phyloP scores from a whole-genome alignment of 1,140 invertebrate species.

The Neodiprion pinetum region DNA sequence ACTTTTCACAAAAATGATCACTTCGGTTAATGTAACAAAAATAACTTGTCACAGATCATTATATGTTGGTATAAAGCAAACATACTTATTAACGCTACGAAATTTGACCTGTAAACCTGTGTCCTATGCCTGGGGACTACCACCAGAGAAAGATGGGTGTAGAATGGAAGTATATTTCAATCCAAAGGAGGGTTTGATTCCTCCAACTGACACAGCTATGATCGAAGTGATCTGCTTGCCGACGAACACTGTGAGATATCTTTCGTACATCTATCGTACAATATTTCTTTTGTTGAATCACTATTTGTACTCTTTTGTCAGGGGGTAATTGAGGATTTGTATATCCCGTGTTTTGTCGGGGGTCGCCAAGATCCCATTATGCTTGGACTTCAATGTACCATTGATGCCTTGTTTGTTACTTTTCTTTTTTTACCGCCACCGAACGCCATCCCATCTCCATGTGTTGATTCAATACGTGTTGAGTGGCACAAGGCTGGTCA shows the following conservation, averaged over 20 bases:
- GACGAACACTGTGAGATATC: background rate
- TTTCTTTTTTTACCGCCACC: constrained; percentile 29
- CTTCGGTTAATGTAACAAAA: too few species aligned
- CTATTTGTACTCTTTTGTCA: background rate
- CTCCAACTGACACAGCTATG: background rate
- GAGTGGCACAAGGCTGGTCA: background rate
- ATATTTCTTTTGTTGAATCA: background rate
- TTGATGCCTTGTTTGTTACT: constrained; percentile 23
- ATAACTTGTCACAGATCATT: background rate
- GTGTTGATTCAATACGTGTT: background rate
- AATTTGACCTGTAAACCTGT: constrained; percentile 4
- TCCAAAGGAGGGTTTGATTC: background rate
- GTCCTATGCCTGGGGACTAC: background rate
- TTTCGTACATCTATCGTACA: background rate
- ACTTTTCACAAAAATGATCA: too few species aligned
- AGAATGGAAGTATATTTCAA: constrained; percentile 7
- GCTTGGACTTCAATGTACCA: constrained; percentile 29
- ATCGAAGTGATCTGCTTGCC: constrained; percentile 1
- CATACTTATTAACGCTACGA: background rate
- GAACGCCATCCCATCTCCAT: background rate
- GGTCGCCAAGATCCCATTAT: constrained; percentile 18
- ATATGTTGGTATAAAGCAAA: background rate
- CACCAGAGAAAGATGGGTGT: background rate
- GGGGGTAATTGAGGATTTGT: constrained; percentile 16
- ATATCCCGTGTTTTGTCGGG: constrained; percentile 24